phyloP scores from a whole-genome alignment of 2,797 vertebrate genomes.

The Argya squamiceps region DNA sequence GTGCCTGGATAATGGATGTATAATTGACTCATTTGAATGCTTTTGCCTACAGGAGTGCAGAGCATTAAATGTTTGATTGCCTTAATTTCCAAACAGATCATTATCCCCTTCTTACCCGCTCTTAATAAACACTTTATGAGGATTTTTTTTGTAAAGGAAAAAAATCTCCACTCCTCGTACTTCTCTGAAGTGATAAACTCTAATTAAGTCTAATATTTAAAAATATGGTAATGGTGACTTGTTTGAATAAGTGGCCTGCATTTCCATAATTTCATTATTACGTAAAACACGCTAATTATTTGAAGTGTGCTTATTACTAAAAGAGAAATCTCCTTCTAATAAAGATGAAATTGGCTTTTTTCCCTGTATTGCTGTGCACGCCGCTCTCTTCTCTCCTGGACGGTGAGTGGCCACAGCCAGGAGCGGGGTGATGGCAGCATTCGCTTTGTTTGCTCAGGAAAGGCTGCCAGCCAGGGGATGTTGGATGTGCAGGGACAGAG shows the following conservation, averaged over 20 bases:
- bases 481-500: background rate
- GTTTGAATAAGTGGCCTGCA: constrained; percentile 90
- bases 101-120: constrained; percentile 95
- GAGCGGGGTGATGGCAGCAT: background rate
- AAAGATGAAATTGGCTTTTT: constrained; percentile 92
- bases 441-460: constrained; percentile 29
- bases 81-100: constrained; percentile 98
- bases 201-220: constrained; percentile 99
- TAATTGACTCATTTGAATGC: constrained; percentile 99
- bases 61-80: constrained; percentile 99
- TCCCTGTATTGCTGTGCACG: constrained; percentile 51
- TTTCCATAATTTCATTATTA: constrained; percentile 98
- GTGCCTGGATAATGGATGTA: constrained; percentile 95
- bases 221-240: constrained; percentile 95
- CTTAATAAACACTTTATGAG: constrained; percentile 99
- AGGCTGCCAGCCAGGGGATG: background rate
- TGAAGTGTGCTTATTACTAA: constrained; percentile 89
- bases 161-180: constrained; percentile 86
- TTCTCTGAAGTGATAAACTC: constrained; percentile 92
- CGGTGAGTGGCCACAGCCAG: constrained; percentile 18
- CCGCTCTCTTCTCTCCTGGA: constrained; percentile 70
- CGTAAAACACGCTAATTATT: constrained; percentile 99
- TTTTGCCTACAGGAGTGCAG: constrained; percentile 97
- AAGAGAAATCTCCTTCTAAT: constrained; percentile 94
- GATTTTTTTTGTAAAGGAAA: constrained; percentile 85